A percentile compares a stretch with the other conserved stretches of the same genome.
Conservation (phyloP, 2,797 vertebrate species). For the Melanotaenia trifasciata region DNA sequence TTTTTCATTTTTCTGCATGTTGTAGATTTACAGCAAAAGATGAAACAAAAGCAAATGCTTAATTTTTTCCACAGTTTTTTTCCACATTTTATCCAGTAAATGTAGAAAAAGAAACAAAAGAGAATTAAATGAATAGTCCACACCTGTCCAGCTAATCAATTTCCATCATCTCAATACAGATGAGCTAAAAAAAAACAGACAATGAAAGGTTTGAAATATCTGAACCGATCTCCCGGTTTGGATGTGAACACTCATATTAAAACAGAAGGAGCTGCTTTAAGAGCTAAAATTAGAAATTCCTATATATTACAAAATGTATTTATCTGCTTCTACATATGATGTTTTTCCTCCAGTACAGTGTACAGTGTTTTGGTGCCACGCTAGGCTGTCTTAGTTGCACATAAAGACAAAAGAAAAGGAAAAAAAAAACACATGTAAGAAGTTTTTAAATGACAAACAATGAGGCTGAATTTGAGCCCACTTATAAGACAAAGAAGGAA, state of each 20-base stretch:
- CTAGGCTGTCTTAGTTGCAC: not conserved
- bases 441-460: conserved; percentile 1
- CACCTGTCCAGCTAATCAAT: not conserved
- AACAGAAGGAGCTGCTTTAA: not conserved
- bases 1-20: too few relatives aligned
- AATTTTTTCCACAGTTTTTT: too few relatives aligned
- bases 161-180: not conserved
- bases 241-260: not conserved
- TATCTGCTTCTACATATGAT: not conserved
- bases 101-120: too few relatives aligned
- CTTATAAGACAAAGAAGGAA: conserved; percentile 27
- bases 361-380: not conserved
- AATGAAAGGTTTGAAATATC: too few relatives aligned
- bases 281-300: not conserved
- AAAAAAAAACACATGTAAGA: not conserved
- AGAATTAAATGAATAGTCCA: not conserved
- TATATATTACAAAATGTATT: too few relatives aligned
- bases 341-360: not conserved
- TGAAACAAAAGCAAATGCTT: not conserved
- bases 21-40: too few relatives aligned
- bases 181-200: too few relatives aligned
- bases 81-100: too few relatives aligned
- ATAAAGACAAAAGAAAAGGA: not conserved
- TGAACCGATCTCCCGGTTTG: too few relatives aligned
- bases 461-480: conserved; percentile 7